phyloP scores from a whole-genome alignment of 2,888 invertebrate genomes.

The Drosophila cracens region DNA sequence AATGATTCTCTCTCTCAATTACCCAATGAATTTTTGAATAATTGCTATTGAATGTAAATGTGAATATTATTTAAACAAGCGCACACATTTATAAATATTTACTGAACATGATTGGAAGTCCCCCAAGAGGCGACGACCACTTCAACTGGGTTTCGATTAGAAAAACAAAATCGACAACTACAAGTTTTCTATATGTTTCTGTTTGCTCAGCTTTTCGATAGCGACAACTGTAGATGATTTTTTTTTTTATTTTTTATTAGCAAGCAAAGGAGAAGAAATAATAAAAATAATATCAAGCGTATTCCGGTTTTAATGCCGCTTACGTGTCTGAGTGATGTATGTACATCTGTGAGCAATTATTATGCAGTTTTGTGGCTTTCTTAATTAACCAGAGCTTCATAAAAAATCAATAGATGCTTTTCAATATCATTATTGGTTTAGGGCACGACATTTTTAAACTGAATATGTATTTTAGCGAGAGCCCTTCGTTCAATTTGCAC shows the following conservation, averaged over 20 bases:
- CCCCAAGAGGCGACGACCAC: slow-evolving; percentile 37
- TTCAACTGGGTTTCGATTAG: slow-evolving; percentile 24
- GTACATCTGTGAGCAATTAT: neutral
- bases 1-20: neutral
- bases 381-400: slow-evolving; percentile 17
- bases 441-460: slow-evolving; percentile 12
- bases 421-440: neutral
- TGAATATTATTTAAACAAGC: slow-evolving; percentile 5
- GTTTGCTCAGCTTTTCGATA: slow-evolving; percentile 11
- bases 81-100: neutral
- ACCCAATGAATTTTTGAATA: slow-evolving; percentile 38
- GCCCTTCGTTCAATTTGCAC: slow-evolving; percentile 28
- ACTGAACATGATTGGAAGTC: slow-evolving; percentile 27
- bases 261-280: neutral
- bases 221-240: slow-evolving; percentile 10
- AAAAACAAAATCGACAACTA: slow-evolving; percentile 1
- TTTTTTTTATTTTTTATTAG: slow-evolving; percentile 11
- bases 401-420: neutral
- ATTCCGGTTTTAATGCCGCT: slow-evolving; percentile 48
- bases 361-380: slow-evolving; percentile 25
- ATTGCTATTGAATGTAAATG: slow-evolving; percentile 33
- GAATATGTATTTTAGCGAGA: slow-evolving; percentile 21
- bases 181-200: slow-evolving; percentile 7
- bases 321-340: slow-evolving; percentile 3
- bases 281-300: slow-evolving; percentile 42